Percentiles rank a stretch among this genome's conserved stretches.
Evolutionary conservation across 2,797 vertebrate genomes (phyloP).

Genomic region (Botia almorhae): DNA sequence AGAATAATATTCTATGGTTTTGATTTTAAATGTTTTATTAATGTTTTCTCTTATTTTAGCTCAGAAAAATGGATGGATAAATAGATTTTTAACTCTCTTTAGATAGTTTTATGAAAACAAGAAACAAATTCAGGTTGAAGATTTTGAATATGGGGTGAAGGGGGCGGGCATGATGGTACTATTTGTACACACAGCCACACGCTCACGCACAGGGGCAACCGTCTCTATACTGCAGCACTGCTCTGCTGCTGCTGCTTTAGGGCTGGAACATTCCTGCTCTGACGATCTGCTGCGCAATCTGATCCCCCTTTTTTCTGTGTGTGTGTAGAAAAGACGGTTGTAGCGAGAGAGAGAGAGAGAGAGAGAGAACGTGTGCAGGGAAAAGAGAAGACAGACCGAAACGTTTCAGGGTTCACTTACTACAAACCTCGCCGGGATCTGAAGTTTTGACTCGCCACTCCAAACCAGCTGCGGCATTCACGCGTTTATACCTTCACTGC

Average conservation of each 20-base stretch:
- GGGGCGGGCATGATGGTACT: neutral
- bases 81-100: too few species aligned
- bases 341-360: too few species aligned
- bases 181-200: slow-evolving; percentile 7
- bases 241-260: slow-evolving; percentile 61
- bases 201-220: slow-evolving; percentile 2
- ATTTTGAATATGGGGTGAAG: too few species aligned
- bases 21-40: neutral
- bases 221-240: slow-evolving; percentile 30
- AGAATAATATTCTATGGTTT: neutral
- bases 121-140: too few species aligned
- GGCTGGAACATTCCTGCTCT: slow-evolving; percentile 81
- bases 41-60: neutral
- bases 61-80: too few species aligned
- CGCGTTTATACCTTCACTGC: neutral
- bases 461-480: slow-evolving; percentile 3
- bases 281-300: slow-evolving; percentile 80
- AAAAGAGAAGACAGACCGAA: slow-evolving; percentile 34
- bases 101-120: too few species aligned
- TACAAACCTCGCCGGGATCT: slow-evolving; percentile 52
- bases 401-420: slow-evolving; percentile 38
- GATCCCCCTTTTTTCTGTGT: slow-evolving; percentile 76
- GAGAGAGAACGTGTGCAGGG: slow-evolving; percentile 6
- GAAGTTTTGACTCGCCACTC: slow-evolving; percentile 18
- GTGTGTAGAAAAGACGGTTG: slow-evolving; percentile 66